phyloP scores from a whole-genome alignment of 1,140 invertebrate species.

The Aphaenogaster floridana region DNA sequence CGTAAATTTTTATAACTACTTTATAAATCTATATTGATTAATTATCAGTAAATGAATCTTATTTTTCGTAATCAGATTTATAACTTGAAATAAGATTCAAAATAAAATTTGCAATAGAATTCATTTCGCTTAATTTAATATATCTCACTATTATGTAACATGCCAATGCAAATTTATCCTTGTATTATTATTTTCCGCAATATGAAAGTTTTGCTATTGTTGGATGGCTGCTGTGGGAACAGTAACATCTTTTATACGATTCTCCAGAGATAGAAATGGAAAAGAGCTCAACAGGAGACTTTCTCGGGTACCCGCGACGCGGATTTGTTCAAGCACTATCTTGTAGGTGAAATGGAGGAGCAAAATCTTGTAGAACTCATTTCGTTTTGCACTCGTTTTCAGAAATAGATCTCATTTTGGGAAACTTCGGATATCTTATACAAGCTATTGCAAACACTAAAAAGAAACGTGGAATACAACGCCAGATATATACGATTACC shows the following conservation, averaged over 20 bases:
- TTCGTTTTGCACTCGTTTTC: constrained; percentile 8
- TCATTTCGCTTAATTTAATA: not conserved
- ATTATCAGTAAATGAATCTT: not conserved
- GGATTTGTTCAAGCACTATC: constrained; percentile 25
- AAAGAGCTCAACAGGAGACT: constrained; percentile 1
- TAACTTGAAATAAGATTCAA: not conserved
- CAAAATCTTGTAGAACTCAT: constrained; percentile 8
- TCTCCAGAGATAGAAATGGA: constrained; percentile 26
- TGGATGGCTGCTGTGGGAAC: not conserved
- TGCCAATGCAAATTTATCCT: not conserved
- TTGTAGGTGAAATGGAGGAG: constrained; percentile 6
- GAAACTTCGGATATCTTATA: constrained; percentile 2
- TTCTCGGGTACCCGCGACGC: constrained; percentile 8
- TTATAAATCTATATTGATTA: constrained; percentile 2
- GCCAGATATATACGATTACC: constrained; percentile 34
- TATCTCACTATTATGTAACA: not conserved
- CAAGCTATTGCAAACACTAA: not conserved
- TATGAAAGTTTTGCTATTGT: constrained; percentile 41
- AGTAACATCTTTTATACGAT: constrained; percentile 30
- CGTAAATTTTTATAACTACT: not conserved
- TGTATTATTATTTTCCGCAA: constrained; percentile 24
- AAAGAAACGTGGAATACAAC: constrained; percentile 18
- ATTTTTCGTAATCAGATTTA: not conserved
- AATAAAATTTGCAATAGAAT: not conserved
- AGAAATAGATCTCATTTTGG: not conserved